Conservation (phyloP, 2,888 invertebrate genomes). For the Eledone cirrhosa region DNA sequence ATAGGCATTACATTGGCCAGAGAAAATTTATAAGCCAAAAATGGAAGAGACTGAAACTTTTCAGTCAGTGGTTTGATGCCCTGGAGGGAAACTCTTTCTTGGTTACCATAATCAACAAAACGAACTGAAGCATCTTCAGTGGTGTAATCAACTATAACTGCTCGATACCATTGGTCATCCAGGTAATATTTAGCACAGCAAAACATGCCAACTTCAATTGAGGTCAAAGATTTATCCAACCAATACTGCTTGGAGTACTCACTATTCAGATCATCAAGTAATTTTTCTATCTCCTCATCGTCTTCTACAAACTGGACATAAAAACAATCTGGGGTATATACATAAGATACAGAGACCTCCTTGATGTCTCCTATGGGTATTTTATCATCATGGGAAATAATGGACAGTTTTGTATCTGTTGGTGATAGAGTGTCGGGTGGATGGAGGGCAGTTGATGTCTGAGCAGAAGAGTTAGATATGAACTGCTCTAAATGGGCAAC, state of each 20-base stretch:
- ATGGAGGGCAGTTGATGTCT: not conserved
- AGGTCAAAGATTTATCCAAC: constrained; percentile 10
- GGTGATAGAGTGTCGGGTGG: too few species aligned
- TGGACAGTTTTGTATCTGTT: not conserved
- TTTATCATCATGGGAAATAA: not conserved
- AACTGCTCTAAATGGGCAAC: not conserved
- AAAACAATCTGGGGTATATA: constrained; percentile 1
- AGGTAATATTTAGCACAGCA: constrained; percentile 74
- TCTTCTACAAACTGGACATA: constrained; percentile 36
- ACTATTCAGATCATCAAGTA: not conserved
- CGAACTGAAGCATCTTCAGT: constrained; percentile 69
- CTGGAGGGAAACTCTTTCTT: constrained; percentile 46
- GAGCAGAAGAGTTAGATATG: not conserved
- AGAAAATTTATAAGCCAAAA: constrained; percentile 41
- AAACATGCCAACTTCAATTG: constrained; percentile 34
- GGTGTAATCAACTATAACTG: constrained; percentile 69
- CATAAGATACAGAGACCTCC: not conserved
- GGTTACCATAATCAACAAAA: constrained; percentile 74
- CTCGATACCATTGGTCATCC: constrained; percentile 78
- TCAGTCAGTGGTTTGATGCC: constrained; percentile 30
- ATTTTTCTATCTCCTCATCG: constrained; percentile 39
- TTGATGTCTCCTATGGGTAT: not conserved
- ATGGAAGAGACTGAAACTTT: constrained; percentile 37
- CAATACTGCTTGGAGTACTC: constrained; percentile 20
- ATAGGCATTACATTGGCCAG: constrained; percentile 35